Evolutionary conservation across 2,888 invertebrate genomes (phyloP), one percentile per base, ranked within the genome.

Genomic region (Tiliacea aurago): DNA sequence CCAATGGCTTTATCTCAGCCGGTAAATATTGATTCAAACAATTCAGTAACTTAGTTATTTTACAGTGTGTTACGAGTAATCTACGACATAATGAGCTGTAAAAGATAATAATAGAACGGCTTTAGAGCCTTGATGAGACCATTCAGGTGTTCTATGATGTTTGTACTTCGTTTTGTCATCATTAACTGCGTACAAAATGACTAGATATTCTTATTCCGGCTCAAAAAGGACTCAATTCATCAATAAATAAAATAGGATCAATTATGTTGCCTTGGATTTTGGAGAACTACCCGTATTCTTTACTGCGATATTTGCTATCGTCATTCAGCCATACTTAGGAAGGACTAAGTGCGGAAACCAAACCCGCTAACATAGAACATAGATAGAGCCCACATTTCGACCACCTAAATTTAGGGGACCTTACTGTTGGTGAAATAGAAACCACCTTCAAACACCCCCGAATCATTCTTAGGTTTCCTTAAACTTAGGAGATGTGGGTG

Each of bases 1-100:
- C 98, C 13, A 98, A 98, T 92, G 99, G 99, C 81, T 98, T 99
- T 87, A 98, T 99, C 88, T 97, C 98, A 72, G 97, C 98, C 90
- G 99, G 99, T 98, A 96, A 95, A 71, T 80, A 83, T 94, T 59
- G 28, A 41, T 13, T 47, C 41, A 43, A 23, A 53, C 61, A 76
- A 51, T 61, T 69, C 43, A n/a, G 33, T 63, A 33, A 61, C 49
- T n/a, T 33, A 9, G 28, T 49, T 43, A 49, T 28, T 64, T n/a
- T n/a, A 51, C 37, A 18, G 58, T 41, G 43, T 63, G 18, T 41
- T 69, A 62, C n/a, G n/a, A n/a, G n/a, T n/a, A n/a, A n/a, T 18
- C 33, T 62, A 18, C 33, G 76, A n/a, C 28, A 47, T 43, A 37
- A 43, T 55, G 28, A 49, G 55, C 33, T 18, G 33, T 76, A 61